Conservation (phyloP, 2,113 vertebrate genomes). For the Chionomys nivalis region DNA sequence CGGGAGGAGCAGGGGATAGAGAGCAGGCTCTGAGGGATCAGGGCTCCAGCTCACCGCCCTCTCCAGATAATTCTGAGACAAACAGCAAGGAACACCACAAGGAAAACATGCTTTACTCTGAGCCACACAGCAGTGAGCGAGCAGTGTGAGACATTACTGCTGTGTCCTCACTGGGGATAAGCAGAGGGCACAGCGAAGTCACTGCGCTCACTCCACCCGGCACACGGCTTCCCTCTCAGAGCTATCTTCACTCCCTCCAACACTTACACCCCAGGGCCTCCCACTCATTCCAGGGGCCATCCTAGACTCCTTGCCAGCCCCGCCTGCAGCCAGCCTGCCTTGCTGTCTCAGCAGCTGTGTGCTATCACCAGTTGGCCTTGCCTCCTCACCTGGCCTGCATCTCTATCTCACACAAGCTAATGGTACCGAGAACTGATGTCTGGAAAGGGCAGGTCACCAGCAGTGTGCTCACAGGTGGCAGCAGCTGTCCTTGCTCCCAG, state of each 20-base stretch:
- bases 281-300: not conserved
- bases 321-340: not conserved
- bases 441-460: not conserved
- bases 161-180: too few relatives aligned
- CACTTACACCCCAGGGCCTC: not conserved
- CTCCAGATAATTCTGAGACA: not conserved
- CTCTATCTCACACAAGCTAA: not conserved
- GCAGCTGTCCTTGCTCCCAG: not conserved
- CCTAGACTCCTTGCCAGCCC: not conserved
- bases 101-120: not conserved
- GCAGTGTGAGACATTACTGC: not conserved
- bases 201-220: not conserved
- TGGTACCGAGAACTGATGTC: not conserved
- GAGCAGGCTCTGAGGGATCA: not conserved
- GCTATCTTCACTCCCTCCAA: not conserved
- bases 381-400: not conserved
- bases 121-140: not conserved
- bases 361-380: rapidly evolving
- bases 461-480: not conserved
- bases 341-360: not conserved
- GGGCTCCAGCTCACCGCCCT: not conserved
- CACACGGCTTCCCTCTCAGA: not conserved
- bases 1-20: not conserved
- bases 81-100: not conserved
- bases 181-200: not conserved